Base-by-base conservation (phyloP, 2,113 vertebrate species). In the Sorex fumeus region DNA sequence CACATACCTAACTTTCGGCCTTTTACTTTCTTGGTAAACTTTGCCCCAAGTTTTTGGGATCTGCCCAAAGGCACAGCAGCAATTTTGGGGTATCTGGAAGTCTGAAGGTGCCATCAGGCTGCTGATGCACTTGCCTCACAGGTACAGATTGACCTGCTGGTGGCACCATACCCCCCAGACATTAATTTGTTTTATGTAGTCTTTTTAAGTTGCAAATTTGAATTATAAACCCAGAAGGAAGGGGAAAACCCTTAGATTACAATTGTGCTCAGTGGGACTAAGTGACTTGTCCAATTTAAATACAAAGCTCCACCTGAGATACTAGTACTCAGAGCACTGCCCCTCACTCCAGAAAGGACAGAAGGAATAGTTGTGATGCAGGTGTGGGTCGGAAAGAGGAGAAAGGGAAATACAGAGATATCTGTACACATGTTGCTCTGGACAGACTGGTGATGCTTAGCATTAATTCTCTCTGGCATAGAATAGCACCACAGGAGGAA, bases 191-290 rank as follows among this genome's bases (percentile, higher is more conserved):
- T 53, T 50, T 36, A 12, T 71, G 21, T 60, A 60, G 57, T 7
- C 57, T 60, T 60, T 60, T 7, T 4, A 21, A 23, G 23, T 60
- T 62, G 10, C 8, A 40, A 18, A 34, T 90, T 13, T 32, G 18
- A 67, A 72, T 57, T 60, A 11, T 21, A 84, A 34, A 84, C 25
- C 40, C 57, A 50, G 57, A 86, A 66, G 74, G n/a, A 84, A 84
- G 18, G 69, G 40, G 64, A 79, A 85, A 19, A 1, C 4, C 23
- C 30, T 79, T 18, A 36, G 71, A 87, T 84, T 69, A 62, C 71
- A 53, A 10, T 13, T 13, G 28, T 19, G n/a, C 45, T 13, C 2
- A 81, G 32, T 6, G 13, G 3, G 27, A 77, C 10, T 18, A 8
- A 79, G 36, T 30, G n/a, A 77, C 36, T 27, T 77, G 34, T 16